Evolutionary conservation across 2,888 invertebrate genomes (phyloP).

Genomic region (Nowickia ferox): DNA sequence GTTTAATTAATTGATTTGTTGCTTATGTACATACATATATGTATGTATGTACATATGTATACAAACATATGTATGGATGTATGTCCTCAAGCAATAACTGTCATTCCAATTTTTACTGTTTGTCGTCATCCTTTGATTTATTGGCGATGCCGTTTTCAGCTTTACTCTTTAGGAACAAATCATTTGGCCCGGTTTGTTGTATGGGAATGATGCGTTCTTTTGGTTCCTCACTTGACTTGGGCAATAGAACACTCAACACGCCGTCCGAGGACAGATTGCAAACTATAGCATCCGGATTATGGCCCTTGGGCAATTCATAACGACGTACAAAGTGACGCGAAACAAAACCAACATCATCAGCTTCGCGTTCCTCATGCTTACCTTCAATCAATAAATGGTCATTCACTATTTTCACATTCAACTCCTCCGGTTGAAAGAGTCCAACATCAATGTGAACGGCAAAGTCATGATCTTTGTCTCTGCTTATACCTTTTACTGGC

Average conservation of each 20-base stretch:
- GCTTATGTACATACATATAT: no score
- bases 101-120: constrained; percentile 6
- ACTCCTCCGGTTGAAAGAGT: constrained; percentile 88
- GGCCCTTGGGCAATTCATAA: constrained; percentile 87
- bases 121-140: constrained; percentile 66
- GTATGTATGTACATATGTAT: no score
- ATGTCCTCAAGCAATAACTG: background rate
- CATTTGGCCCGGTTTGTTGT: constrained; percentile 78
- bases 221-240: constrained; percentile 80
- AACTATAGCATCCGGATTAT: constrained; percentile 87
- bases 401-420: constrained; percentile 87
- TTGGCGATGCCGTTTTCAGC: constrained; percentile 71
- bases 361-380: constrained; percentile 88
- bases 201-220: constrained; percentile 78
- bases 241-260: constrained; percentile 89
- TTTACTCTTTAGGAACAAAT: constrained; percentile 76
- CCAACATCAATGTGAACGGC: constrained; percentile 88
- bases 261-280: constrained; percentile 92
- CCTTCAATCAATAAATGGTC: constrained; percentile 87
- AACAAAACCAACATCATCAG: constrained; percentile 89
- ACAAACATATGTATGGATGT: no score
- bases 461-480: constrained; percentile 85
- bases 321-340: constrained; percentile 90
- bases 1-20: background rate
- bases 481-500: constrained; percentile 51